Evolutionary conservation across 1,140 invertebrate genomes (phyloP), one percentile per base, ranked within the genome.

Genomic region (Drosophila miranda): DNA sequence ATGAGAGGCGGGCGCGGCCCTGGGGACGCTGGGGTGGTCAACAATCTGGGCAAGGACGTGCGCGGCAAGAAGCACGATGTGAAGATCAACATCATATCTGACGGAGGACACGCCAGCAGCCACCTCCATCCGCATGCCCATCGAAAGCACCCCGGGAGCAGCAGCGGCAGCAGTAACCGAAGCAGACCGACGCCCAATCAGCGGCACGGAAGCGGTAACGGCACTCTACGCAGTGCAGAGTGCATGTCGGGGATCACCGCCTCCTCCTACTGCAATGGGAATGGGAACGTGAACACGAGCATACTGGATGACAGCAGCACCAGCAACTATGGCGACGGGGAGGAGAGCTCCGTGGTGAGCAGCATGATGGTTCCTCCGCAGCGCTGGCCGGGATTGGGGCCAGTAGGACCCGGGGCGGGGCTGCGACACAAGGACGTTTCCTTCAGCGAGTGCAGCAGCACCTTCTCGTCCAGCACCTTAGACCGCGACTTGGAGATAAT

Each of bases 401-500:
- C 23, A 26, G 21, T 45, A n/a, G 61, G 53, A 1, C 43, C 23
- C 4, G 58, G 38, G 3, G 21, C 9, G 2, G 53, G 66, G 1
- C 28, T 87, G 16, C 74, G 76, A 0, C 71, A 81, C 43, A 89
- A 90, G 57, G 89, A 90, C 19, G 52, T 84, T 5, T 89, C 89
- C 4, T 89, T 90, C 2, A 90, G 89, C 23, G 89, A 90, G 49
- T 90, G 82, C 74, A 88, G 86, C 51, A 83, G 83, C 56, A 89
- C 84, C 46, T 90, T 89, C 21, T 87, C 89, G 0, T 79, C 84
- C 1, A 90, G 90, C 67, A 91, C 90, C 5, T 14, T 91, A 51
- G 90, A 90, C 3, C 77, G 90, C 1, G 90, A 91, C 43, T 16
- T 91, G 53, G 90, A 91, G 63, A 91, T 91, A 0, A 91, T 91